Evolutionary conservation across 2,113 vertebrate genomes (phyloP), one percentile per base, ranked within the genome.

Genomic region (Poeciliopsis retropinna): DNA sequence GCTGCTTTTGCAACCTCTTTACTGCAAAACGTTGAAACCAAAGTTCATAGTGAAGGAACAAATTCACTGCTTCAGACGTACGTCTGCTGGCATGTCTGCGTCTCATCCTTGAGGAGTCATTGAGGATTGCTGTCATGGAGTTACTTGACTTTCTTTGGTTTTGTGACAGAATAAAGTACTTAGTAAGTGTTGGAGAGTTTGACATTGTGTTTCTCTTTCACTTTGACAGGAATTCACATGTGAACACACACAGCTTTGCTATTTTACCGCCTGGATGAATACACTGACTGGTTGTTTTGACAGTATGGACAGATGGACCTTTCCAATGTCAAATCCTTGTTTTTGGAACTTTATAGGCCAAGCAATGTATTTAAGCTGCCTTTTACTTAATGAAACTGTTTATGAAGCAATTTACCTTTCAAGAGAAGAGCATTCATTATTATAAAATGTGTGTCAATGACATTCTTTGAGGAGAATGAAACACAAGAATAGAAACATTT

Each of bases 211-310:
- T 62, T 25, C 37, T 64, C 28, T 32, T 64, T 70, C n/a, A 39
- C 39, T 34, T 39, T 73, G 44, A 60, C 29, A 57, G 51, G 39
- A 34, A 66, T 60, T 51, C 73, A 65, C 29, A 37, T 57, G 27
- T 65, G 30, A 51, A 47, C 44, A 51, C 8, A 37, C 41, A 22
- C 10, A 65, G 11, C 41, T 72, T 61, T 13, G 34, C 64, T 73
- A 61, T 14, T 34, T 69, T 19, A 47, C 27, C 28, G 41, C 27
- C 28, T 68, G 66, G 66, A 51, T 68, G 44, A 19, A 51, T 28
- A 51, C 28, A 68, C 28, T 51, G 41, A 68, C 41, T 51, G 15
- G 44, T 47, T 47, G 44, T 69, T 69, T 31, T 51, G 44, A 69
- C 44, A 54, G 29, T 17, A 54, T 13, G 44, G 29, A 25, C 66